Conservation (phyloP, 2,888 invertebrate genomes). For the Drosophila algonquin region DNA sequence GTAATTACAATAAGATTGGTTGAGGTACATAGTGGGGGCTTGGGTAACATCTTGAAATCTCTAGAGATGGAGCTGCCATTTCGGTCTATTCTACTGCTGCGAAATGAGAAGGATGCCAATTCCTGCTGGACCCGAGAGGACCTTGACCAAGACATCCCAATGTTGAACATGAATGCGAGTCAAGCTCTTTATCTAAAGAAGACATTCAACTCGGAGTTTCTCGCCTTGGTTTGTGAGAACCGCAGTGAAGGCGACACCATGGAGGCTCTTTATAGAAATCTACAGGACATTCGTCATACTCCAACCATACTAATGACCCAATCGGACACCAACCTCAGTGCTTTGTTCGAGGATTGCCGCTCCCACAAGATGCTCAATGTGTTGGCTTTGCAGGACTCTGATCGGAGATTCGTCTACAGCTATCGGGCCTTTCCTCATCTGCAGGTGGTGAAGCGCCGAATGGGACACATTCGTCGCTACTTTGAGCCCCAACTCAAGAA, state of each 20-base stretch:
- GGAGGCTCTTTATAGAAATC: conserved; percentile 37
- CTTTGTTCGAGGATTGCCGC: conserved; percentile 41
- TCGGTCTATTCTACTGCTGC: conserved; percentile 3
- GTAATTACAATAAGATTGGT: not conserved
- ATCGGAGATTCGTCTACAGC: conserved; percentile 44
- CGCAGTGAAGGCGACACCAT: conserved; percentile 15
- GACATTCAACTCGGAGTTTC: conserved; percentile 27
- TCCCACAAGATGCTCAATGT: conserved; percentile 53
- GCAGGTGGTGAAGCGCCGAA: conserved; percentile 12
- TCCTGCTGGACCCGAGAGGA: conserved; percentile 1
- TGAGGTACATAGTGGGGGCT: not conserved
- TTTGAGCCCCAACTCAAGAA: conserved; percentile 52
- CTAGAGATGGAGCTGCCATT: conserved; percentile 8
- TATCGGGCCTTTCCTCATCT: conserved; percentile 59
- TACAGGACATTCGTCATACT: conserved; percentile 52
- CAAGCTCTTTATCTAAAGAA: conserved; percentile 30
- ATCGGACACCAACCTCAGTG: not conserved
- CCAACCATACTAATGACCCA: conserved; percentile 44
- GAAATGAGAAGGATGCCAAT: not conserved
- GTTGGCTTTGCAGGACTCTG: conserved; percentile 35
- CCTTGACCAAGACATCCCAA: not conserved
- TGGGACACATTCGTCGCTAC: not conserved
- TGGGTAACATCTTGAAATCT: conserved; percentile 6
- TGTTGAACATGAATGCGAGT: conserved; percentile 5
- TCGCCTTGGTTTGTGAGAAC: conserved; percentile 48